These are phyloP conservation scores for Ganaspis sp. DNA, from an alignment of 1,140 invertebrate genomes.

Conservation along the genomic window DNA sequence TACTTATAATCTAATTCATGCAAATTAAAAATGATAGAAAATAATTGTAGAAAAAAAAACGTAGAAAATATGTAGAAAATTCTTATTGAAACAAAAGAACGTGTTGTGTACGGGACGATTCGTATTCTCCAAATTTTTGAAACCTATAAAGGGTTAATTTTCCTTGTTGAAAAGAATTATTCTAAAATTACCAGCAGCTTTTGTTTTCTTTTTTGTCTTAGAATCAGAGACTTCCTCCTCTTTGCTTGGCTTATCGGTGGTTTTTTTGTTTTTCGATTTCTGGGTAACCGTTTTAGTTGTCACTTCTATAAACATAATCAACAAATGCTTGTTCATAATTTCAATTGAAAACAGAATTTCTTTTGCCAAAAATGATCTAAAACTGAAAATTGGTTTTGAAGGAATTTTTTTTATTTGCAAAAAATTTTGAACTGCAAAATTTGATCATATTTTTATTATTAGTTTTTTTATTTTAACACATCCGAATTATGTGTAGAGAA, in stretches of 20 bases:
- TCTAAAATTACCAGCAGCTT: constrained; percentile 19
- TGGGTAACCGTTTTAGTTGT: constrained; percentile 4
- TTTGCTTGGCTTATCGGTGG: neutral
- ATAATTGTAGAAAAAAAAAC: neutral
- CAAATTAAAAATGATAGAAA: neutral
- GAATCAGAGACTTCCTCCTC: constrained; percentile 24
- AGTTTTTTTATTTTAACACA: too few species aligned
- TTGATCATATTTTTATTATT: too few species aligned
- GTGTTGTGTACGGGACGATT: constrained; percentile 6
- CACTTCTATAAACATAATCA: constrained; percentile 7
- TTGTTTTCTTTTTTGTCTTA: constrained; percentile 25
- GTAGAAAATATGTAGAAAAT: neutral
- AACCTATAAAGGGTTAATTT: constrained; percentile 14
- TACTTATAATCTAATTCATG: neutral
- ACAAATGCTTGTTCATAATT: neutral
- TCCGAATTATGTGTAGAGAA: too few species aligned
- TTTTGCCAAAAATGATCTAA: neutral
- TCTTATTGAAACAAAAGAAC: neutral
- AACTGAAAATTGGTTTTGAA: neutral
- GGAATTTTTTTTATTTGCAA: neutral
- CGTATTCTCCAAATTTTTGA: neutral
- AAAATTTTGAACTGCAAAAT: neutral
- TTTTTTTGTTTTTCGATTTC: constrained; percentile 13
- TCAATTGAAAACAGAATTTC: neutral
- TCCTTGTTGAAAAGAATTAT: neutral